Evolutionary conservation across 2,888 invertebrate genomes (phyloP), one percentile per base, ranked within the genome.

Genomic region (Mesorhabditis belari): DNA sequence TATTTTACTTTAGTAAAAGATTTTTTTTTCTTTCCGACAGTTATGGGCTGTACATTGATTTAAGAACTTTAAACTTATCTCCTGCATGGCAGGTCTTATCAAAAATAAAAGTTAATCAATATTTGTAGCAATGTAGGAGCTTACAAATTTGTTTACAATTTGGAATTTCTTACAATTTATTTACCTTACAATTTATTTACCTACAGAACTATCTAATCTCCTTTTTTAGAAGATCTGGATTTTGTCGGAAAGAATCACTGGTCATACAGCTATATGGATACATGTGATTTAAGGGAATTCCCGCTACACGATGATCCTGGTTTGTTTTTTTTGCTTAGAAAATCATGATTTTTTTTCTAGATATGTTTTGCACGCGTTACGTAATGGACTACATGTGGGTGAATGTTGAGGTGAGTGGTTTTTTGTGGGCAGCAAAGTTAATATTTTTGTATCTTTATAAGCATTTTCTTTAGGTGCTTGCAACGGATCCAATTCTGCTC

Each of bases 401-500:
- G 3, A 60, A 60, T 49, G 27, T 65, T 54, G 65, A 65, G 59
- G 24, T 65, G n/a, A n/a, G n/a, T 2, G 9, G 61, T 3, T 35
- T 56, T 9, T 12, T 12, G 35, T 9, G 2, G 44, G 44, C 1
- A n/a, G 12, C 44, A n/a, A 17, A n/a, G n/a, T n/a, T n/a, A n/a
- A n/a, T n/a, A n/a, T n/a, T n/a, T n/a, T n/a, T n/a, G n/a, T n/a
- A n/a, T n/a, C n/a, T n/a, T n/a, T n/a, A n/a, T n/a, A n/a, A n/a
- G 12, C 44, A 35, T n/a, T 9, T 9, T 17, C n/a, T 35, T 35
- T 35, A 35, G 44, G 44, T 35, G n/a, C 44, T 35, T 0, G 12
- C 44, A 35, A 35, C 12, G 53, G 1, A 19, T 3, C 65, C 65
- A 9, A 56, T 55, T 6, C 55, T 65, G 0, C 57, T 65, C 0